phyloP scores from a whole-genome alignment of 2,888 invertebrate genomes.

The Parasteatoda lunata region DNA sequence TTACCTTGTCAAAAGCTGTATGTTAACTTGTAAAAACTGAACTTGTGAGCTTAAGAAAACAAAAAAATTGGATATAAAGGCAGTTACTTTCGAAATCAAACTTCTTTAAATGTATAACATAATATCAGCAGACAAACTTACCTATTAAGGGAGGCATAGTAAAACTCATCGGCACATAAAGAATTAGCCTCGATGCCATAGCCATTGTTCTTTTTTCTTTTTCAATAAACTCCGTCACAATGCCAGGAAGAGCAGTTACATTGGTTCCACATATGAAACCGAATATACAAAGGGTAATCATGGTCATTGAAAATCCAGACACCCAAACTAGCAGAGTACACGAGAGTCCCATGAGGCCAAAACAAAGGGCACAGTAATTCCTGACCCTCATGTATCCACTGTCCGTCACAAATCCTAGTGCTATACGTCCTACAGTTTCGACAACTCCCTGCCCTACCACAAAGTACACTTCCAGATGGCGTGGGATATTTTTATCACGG shows the following conservation, averaged over 20 bases:
- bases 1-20: too few relatives aligned
- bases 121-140: neutral
- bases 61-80: too few relatives aligned
- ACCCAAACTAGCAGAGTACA: neutral
- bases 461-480: constrained; percentile 8
- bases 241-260: constrained; percentile 12
- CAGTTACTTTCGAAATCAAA: too few relatives aligned
- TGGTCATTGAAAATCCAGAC: neutral
- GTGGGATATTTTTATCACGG: constrained; percentile 14
- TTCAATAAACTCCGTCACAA: constrained; percentile 12
- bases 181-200: constrained; percentile 14
- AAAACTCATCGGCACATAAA: constrained; percentile 18
- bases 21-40: too few relatives aligned
- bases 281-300: neutral
- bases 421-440: constrained; percentile 18
- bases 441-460: neutral
- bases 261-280: constrained; percentile 11
- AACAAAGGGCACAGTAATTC: constrained; percentile 19
- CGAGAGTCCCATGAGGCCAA: neutral
- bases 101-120: too few relatives aligned
- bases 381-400: neutral
- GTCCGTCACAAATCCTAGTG: constrained; percentile 9
- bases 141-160: constrained; percentile 13
- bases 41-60: too few relatives aligned
- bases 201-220: constrained; percentile 24